A percentile compares a stretch with the other conserved stretches of the same genome.
These are phyloP conservation scores for Oligia strigilis DNA, from an alignment of 2,888 invertebrate species.

Conservation along the genomic window DNA sequence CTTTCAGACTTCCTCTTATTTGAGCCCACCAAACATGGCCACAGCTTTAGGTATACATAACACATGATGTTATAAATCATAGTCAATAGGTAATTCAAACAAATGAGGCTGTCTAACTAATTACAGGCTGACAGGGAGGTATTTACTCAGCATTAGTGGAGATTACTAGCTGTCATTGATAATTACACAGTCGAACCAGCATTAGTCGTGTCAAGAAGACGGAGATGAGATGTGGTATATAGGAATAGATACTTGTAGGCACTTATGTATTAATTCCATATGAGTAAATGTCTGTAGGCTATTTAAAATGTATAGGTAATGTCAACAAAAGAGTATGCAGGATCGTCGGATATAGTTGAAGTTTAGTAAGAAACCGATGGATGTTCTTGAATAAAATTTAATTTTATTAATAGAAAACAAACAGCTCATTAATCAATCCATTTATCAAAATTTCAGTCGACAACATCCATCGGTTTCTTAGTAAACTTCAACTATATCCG, in stretches of 20 bases:
- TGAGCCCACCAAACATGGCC: not conserved
- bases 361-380: too few relatives aligned
- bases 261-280: not conserved
- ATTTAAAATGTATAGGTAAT: not conserved
- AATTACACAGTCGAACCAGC: conserved; percentile 63
- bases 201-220: conserved; percentile 46
- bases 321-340: too few relatives aligned
- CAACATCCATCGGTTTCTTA: too few relatives aligned
- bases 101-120: conserved; percentile 71
- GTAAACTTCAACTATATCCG: too few relatives aligned
- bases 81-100: conserved; percentile 60
- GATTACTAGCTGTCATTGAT: conserved; percentile 69
- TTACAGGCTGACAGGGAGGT: conserved; percentile 63
- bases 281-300: not conserved
- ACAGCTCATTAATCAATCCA: too few relatives aligned
- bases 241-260: not conserved
- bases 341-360: too few relatives aligned
- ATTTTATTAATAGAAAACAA: too few relatives aligned
- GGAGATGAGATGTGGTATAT: not conserved
- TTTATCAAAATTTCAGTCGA: too few relatives aligned
- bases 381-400: too few relatives aligned
- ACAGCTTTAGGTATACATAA: not conserved
- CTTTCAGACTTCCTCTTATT: not conserved
- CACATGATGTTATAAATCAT: conserved; percentile 34
- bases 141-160: conserved; percentile 71